Conservation (phyloP, 2,888 invertebrate genomes). For the Malachius bipustulatus region DNA sequence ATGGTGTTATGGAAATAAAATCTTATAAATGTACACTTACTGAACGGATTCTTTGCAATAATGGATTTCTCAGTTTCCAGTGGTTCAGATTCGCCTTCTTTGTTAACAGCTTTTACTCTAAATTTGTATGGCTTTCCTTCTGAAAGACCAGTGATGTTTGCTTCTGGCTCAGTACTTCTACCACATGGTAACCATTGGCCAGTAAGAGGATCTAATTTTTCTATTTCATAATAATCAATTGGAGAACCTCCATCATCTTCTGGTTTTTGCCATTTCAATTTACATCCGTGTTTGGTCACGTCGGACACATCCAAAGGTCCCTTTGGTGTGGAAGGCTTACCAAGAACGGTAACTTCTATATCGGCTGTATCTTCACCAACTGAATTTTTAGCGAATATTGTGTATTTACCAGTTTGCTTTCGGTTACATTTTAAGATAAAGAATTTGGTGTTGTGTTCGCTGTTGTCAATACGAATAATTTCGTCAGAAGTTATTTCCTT, state of each 20-base stretch:
- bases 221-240: slow-evolving; percentile 90
- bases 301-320: slow-evolving; percentile 83
- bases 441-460: slow-evolving; percentile 86
- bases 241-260: slow-evolving; percentile 93
- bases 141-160: slow-evolving; percentile 69
- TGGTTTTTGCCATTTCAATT: slow-evolving; percentile 85
- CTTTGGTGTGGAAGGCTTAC: slow-evolving; percentile 65
- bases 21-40: slow-evolving; percentile 42
- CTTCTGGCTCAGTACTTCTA: slow-evolving; percentile 74
- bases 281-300: slow-evolving; percentile 84
- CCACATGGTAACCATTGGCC: slow-evolving; percentile 91
- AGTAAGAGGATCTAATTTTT: slow-evolving; percentile 84
- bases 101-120: slow-evolving; percentile 94
- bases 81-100: slow-evolving; percentile 96
- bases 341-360: slow-evolving; percentile 72
- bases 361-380: slow-evolving; percentile 88
- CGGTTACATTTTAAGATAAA: slow-evolving; percentile 74
- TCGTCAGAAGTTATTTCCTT: slow-evolving; percentile 50
- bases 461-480: slow-evolving; percentile 60
- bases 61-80: slow-evolving; percentile 88
- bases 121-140: slow-evolving; percentile 98
- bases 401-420: slow-evolving; percentile 74
- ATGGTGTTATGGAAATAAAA: too few species aligned
- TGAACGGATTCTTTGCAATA: slow-evolving; percentile 97
- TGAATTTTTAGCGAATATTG: slow-evolving; percentile 80